A percentile compares a stretch with the other conserved stretches of the same genome.
Evolutionary conservation across 1,140 invertebrate genomes (phyloP).

Genomic region (Ceratina australensis): DNA sequence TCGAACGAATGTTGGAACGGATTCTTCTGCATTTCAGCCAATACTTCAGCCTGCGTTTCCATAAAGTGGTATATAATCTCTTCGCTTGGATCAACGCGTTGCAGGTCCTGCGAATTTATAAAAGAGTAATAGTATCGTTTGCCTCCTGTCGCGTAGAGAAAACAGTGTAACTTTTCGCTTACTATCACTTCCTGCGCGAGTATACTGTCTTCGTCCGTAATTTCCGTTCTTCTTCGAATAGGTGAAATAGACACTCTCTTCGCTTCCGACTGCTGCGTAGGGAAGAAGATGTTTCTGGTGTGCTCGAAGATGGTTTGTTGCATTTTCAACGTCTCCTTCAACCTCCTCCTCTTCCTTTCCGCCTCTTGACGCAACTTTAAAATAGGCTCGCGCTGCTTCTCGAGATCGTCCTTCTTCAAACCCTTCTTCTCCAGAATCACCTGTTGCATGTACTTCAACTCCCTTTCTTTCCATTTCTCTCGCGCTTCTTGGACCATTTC

Average conservation of each 20-base stretch:
- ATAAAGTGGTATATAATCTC: constrained; percentile 66
- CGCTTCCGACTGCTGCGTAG: constrained; percentile 50
- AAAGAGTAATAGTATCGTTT: background rate
- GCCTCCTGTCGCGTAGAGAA: no score
- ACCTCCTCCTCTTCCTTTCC: constrained; percentile 70
- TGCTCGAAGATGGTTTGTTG: constrained; percentile 68
- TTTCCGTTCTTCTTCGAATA: background rate
- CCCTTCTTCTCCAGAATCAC: constrained; percentile 77
- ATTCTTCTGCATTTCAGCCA: constrained; percentile 51
- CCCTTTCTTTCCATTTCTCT: constrained; percentile 72
- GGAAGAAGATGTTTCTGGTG: constrained; percentile 62
- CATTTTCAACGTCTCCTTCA: constrained; percentile 57
- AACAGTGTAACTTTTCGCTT: background rate
- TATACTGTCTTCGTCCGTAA: constrained; percentile 32
- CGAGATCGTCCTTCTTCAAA: constrained; percentile 75
- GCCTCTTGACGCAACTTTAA: constrained; percentile 74
- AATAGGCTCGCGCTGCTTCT: constrained; percentile 74
- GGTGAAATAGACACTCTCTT: constrained; percentile 6
- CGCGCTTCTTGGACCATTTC: constrained; percentile 72
- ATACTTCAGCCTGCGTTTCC: constrained; percentile 54
- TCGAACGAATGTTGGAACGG: constrained; percentile 59
- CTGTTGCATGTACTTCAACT: constrained; percentile 77
- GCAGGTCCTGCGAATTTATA: background rate
- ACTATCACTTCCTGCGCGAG: constrained; percentile 37
- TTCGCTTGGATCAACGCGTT: constrained; percentile 50